Evolutionary conservation across 2,888 invertebrate species (phyloP).

Genomic region (Arge pagana): DNA sequence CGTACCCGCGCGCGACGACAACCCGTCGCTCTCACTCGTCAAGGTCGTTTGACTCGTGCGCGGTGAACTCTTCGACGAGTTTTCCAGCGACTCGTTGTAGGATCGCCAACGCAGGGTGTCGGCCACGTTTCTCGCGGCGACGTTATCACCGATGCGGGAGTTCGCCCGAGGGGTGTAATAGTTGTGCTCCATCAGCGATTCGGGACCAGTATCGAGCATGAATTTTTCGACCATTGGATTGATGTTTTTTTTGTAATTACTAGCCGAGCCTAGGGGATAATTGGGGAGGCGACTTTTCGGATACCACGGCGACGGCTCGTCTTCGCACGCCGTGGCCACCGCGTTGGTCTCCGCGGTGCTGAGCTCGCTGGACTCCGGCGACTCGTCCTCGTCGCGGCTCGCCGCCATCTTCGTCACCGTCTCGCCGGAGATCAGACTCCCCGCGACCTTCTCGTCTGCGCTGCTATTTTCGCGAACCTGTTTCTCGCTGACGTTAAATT

Average conservation of each 20-base stretch:
- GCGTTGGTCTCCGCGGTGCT: no score
- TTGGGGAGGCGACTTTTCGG: not conserved
- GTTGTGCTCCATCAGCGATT: no score
- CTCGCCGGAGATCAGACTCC: not conserved
- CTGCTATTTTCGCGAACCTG: not conserved
- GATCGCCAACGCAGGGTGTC: not conserved
- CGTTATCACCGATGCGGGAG: no score
- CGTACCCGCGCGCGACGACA: constrained; percentile 19
- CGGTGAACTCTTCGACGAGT: constrained; percentile 20
- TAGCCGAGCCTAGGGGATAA: constrained; percentile 15
- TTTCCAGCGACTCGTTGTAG: constrained; percentile 2
- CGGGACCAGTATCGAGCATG: constrained; percentile 18
- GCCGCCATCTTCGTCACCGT: not conserved
- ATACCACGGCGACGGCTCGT: not conserved
- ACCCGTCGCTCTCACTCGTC: constrained; percentile 6
- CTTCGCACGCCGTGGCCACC: constrained; percentile 10
- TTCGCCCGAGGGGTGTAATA: not conserved
- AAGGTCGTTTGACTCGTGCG: constrained; percentile 17
- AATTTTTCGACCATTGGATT: constrained; percentile 22
- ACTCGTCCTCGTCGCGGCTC: not conserved
- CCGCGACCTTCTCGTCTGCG: not conserved
- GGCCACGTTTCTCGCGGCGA: constrained; percentile 5
- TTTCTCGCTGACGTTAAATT: constrained; percentile 9
- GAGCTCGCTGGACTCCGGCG: not conserved
- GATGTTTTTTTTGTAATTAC: constrained; percentile 22